Percentiles rank a stretch among this genome's conserved stretches.
Evolutionary conservation across 2,888 invertebrate genomes (phyloP).

Genomic region (Tetragnatha montana): DNA sequence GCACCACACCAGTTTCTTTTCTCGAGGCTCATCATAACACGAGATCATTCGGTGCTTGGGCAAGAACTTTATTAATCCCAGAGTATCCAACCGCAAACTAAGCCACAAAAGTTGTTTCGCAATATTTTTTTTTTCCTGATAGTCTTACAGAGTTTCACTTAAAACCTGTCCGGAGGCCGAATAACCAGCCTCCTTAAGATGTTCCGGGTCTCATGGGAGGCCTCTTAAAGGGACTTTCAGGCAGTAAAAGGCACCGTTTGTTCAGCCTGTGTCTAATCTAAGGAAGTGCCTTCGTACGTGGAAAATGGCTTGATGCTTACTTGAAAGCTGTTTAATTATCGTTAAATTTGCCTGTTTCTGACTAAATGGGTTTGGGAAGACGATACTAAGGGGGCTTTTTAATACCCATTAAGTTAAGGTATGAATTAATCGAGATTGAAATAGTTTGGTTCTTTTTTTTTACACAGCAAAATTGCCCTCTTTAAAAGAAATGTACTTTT

Average conservation of each 20-base stretch:
- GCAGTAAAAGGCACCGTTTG: not conserved
- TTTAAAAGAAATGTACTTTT: no score
- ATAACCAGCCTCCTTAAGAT: not conserved
- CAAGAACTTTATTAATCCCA: no score
- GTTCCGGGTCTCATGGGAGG: not conserved
- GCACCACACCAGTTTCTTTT: no score
- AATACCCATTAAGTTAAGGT: no score
- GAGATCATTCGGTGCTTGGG: no score
- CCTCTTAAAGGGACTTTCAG: conserved; percentile 1
- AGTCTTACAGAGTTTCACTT: not conserved
- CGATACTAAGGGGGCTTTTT: no score
- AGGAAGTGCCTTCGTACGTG: not conserved
- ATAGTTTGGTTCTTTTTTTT: no score
- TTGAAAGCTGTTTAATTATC: not conserved
- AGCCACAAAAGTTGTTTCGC: not conserved
- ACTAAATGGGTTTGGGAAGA: no score
- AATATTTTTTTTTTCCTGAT: not conserved
- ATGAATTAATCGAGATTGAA: no score
- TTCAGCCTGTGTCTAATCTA: not conserved
- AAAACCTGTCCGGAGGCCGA: not conserved
- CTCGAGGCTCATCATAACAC: no score
- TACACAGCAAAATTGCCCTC: no score
- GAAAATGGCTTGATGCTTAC: not conserved
- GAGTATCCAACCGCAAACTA: not conserved
- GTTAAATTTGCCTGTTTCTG: not conserved